These are phyloP conservation scores for Chelidonichthys spinosus DNA, from an alignment of 2,797 vertebrate species.

Conservation along the genomic window DNA sequence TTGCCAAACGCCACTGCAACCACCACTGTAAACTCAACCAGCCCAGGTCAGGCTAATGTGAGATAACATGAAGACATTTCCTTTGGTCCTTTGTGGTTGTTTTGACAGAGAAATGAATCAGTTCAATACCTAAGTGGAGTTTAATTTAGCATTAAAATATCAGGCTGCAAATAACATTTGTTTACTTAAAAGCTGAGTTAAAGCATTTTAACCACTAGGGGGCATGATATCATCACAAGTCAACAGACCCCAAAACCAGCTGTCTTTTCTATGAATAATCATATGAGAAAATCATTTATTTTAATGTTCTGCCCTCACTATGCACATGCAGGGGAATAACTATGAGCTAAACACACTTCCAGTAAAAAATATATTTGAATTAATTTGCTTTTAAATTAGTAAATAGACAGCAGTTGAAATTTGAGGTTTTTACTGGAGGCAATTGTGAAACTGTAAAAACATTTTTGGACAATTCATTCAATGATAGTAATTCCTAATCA, in stretches of 20 bases:
- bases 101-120: not conserved
- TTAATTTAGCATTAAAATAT: not conserved
- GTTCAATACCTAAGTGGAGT: not conserved
- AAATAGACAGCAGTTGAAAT: too few species aligned
- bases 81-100: not conserved
- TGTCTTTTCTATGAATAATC: not conserved
- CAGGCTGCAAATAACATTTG: not conserved
- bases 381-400: too few species aligned
- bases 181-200: not conserved
- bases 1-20: not conserved
- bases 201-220: not conserved
- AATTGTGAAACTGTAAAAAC: not conserved
- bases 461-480: not conserved
- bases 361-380: not conserved
- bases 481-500: not conserved
- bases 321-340: not conserved
- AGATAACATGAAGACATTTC: not conserved
- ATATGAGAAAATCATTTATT: not conserved
- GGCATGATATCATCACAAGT: not conserved
- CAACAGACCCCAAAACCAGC: not conserved
- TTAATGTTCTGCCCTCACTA: not conserved
- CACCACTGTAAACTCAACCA: slow-evolving; percentile 28
- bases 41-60: slow-evolving; percentile 47
- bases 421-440: not conserved
- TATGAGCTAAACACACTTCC: not conserved